Conservation (phyloP, 1,140 invertebrate genomes). For the Lepidurus apus region DNA sequence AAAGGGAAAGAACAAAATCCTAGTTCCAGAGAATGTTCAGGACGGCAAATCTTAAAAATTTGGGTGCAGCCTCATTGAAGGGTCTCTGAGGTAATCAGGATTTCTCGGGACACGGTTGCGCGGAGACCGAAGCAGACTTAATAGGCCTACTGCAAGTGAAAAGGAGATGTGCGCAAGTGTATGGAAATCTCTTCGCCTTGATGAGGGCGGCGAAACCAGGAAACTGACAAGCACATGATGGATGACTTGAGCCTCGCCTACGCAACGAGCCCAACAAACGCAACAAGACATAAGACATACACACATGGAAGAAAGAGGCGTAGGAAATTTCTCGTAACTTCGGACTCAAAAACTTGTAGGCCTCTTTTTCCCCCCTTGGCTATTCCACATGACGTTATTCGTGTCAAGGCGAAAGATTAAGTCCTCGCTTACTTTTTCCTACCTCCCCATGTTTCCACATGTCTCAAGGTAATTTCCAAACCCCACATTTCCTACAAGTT, state of each 20-base stretch:
- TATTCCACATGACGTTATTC: slow-evolving; percentile 9
- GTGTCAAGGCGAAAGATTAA: slow-evolving; percentile 1
- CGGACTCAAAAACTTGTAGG: background rate
- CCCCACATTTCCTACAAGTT: background rate
- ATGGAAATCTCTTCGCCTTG: background rate
- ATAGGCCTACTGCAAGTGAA: background rate
- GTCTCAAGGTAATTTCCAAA: background rate
- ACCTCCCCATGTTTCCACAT: background rate
- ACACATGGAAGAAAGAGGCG: background rate
- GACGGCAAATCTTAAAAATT: too few species aligned
- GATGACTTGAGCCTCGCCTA: slow-evolving; percentile 11
- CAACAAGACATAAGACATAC: background rate
- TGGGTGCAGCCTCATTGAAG: background rate
- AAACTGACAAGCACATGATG: background rate
- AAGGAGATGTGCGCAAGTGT: background rate
- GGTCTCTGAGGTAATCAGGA: background rate
- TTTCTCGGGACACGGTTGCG: background rate
- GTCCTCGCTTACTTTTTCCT: background rate
- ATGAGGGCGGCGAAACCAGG: background rate
- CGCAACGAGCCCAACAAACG: background rate
- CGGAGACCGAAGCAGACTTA: background rate
- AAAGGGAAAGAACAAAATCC: too few species aligned
- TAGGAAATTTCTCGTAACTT: background rate
- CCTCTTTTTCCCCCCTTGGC: background rate
- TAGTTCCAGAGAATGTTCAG: too few species aligned